Evolutionary conservation across 2,113 vertebrate genomes (phyloP).

Genomic region (Brienomyrus brachyistius): DNA sequence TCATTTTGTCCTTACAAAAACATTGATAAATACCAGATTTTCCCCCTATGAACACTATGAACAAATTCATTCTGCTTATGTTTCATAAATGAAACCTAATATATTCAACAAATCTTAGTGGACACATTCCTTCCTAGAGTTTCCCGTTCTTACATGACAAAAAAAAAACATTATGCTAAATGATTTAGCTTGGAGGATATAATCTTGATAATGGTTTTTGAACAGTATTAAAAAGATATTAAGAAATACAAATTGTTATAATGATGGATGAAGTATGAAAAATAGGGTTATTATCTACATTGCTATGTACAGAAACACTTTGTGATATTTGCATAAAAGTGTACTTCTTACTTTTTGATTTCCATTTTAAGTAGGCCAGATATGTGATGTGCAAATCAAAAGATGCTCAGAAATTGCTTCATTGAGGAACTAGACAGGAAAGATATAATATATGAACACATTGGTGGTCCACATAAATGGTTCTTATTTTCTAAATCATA

Average conservation of each 20-base stretch:
- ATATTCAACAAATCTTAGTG: not conserved
- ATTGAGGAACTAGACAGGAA: not conserved
- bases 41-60: too few species aligned
- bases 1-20: too few species aligned
- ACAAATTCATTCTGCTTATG: too few species aligned
- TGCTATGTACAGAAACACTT: not conserved
- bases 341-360: not conserved
- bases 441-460: not conserved
- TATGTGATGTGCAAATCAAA: not conserved
- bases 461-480: not conserved
- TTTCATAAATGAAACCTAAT: not conserved
- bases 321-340: not conserved
- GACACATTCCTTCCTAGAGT: not conserved
- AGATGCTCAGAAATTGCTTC: not conserved
- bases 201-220: not conserved
- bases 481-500: not conserved
- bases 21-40: too few species aligned
- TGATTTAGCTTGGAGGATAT: not conserved
- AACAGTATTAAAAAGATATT: constrained; percentile 4
- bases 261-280: not conserved
- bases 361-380: not conserved
- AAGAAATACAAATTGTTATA: not conserved
- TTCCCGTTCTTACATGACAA: not conserved
- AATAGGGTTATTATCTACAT: not conserved
- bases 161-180: constrained; percentile 1